phyloP scores from a whole-genome alignment of 2,113 vertebrate species.

The Mastomys natalensis region DNA sequence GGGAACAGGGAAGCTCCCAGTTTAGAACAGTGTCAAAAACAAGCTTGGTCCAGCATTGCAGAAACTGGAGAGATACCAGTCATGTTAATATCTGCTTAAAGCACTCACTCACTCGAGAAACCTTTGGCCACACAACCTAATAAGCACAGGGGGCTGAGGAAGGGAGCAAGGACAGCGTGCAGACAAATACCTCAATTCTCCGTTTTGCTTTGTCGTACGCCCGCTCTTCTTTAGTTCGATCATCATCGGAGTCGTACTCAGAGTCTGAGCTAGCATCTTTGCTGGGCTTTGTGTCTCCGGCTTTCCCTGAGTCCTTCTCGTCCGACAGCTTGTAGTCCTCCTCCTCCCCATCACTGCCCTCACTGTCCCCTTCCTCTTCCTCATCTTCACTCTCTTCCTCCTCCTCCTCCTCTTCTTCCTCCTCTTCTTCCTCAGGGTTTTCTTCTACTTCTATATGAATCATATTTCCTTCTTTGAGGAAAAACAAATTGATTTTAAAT shows the following conservation, averaged over 20 bases:
- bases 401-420: conserved; percentile 84
- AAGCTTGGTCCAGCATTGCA: neutral
- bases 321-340: conserved; percentile 91
- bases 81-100: neutral
- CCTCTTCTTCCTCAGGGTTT: conserved; percentile 85
- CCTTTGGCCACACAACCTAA: neutral
- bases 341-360: conserved; percentile 92
- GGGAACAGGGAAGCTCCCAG: neutral
- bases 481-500: conserved; percentile 50
- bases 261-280: conserved; percentile 94
- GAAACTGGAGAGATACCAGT: neutral
- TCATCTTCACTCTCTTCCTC: conserved; percentile 90
- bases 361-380: conserved; percentile 87
- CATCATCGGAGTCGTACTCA: conserved; percentile 94
- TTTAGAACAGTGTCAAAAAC: neutral
- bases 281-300: conserved; percentile 84
- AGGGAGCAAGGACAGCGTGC: neutral
- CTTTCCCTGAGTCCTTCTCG: conserved; percentile 84
- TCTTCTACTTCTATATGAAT: conserved; percentile 98
- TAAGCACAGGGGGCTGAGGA: neutral
- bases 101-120: neutral
- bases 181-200: conserved; percentile 93
- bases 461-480: conserved; percentile 91
- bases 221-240: conserved; percentile 94
- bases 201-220: conserved; percentile 96